Base-by-base conservation (phyloP, 2,113 vertebrate genomes). In the Mellivora capensis region DNA sequence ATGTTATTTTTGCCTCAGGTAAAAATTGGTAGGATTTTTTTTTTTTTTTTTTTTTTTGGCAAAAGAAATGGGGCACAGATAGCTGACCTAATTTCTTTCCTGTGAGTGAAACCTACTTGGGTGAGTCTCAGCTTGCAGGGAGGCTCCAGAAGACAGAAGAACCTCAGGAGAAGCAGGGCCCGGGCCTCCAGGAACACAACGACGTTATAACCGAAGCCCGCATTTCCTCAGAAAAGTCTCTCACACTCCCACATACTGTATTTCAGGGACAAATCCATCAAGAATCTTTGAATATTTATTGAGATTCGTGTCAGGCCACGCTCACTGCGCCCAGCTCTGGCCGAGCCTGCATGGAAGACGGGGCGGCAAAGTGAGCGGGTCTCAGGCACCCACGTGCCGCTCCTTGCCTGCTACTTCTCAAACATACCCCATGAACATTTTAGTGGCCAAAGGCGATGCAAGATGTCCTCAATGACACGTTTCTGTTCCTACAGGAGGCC, bases 1-100 rank as follows among this genome's bases (percentile, higher is more conserved):
- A 47, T 39, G 34, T 49, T 76, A 81, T 39, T 95, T 95, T 91
- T 96, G 44, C 74, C 80, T 94, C 69, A n/a, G 39, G 54, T 93
- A 62, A 90, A 95, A 94, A 86, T 31, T 39, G 20, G 34, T 86
- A 74, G 44, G 61, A 23, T 42, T 72, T 86, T n/a, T 67, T 83
- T 49, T 34, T 67, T 83, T 49, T 34, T n/a, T n/a, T n/a, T n/a
- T 57, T 57, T 59, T 67, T 83, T 49, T 34, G 61, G 67, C 79
- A 15, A 94, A 93, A 87, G 57, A 76, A 80, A 72, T 87, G 8
- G 54, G 31, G 17, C 52, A 37, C 17, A 7, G 39, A 49, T 14
- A 93, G 44, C 25, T 93, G 83, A 82, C 91, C 23, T 76, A 77
- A 6, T 90, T 83, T 80, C 31, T 87, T 77, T 94, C 54, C 54